These are phyloP conservation scores for Ophion ventricosus DNA, from an alignment of 2,888 invertebrate genomes.

Conservation along the genomic window DNA sequence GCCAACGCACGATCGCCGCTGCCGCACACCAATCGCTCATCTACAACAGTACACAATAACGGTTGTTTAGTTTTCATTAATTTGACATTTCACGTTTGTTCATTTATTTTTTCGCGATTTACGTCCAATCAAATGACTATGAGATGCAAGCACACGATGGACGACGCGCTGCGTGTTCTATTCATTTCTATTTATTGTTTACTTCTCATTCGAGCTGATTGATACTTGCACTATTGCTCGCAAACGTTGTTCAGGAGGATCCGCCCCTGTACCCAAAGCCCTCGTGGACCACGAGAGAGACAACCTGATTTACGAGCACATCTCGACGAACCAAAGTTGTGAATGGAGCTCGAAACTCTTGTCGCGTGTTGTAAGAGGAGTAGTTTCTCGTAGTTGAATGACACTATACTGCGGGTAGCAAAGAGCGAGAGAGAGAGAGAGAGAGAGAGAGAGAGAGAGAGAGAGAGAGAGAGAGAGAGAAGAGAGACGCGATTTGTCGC, in stretches of 20 bases:
- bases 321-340: constrained; percentile 63
- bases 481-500: constrained; percentile 46
- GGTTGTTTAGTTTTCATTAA: no score
- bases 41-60: no score
- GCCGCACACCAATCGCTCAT: no score
- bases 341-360: constrained; percentile 70
- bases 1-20: no score
- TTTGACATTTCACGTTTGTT: no score
- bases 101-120: no score
- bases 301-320: constrained; percentile 18
- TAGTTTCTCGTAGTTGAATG: constrained; percentile 77
- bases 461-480: not conserved
- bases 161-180: no score
- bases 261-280: not conserved
- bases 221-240: not conserved
- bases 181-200: not conserved
- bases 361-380: constrained; percentile 70
- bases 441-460: not conserved
- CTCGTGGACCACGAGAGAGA: constrained; percentile 32
- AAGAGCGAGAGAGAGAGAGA: constrained; percentile 32
- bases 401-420: constrained; percentile 49
- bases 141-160: no score
- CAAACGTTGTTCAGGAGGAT: not conserved
- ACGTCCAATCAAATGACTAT: no score
- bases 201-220: not conserved